Percentiles rank a stretch among this genome's conserved stretches.
phyloP scores from a whole-genome alignment of 2,888 invertebrate species.

The Leptopterna dolabrata region DNA sequence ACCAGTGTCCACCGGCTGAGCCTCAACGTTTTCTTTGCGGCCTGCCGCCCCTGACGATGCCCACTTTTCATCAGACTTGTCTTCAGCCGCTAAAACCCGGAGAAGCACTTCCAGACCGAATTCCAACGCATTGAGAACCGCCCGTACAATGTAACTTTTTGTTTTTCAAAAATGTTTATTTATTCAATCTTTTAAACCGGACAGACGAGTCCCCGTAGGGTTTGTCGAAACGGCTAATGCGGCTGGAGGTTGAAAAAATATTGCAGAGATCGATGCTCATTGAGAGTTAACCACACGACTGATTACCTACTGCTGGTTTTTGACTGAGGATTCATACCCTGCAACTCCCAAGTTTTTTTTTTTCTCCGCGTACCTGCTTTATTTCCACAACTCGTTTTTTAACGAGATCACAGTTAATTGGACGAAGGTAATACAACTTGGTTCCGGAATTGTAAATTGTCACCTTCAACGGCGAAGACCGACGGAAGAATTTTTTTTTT shows the following conservation, averaged over 20 bases:
- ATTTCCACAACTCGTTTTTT: not conserved
- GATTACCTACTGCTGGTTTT: not conserved
- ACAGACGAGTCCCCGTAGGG: not conserved
- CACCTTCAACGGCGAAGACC: too few relatives aligned
- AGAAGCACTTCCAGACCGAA: conserved; percentile 22
- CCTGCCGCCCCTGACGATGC: not conserved
- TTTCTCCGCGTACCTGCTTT: not conserved
- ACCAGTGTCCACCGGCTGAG: not conserved
- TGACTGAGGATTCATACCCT: not conserved
- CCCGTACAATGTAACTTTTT: not conserved
- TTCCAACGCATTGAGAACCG: conserved; percentile 5
- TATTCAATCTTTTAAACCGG: not conserved
- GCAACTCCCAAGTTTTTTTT: not conserved
- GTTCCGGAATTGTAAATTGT: too few relatives aligned
- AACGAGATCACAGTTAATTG: not conserved
- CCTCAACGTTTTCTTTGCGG: not conserved
- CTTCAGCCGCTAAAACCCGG: not conserved
- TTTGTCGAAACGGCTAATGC: not conserved
- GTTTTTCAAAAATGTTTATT: not conserved
- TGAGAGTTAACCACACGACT: not conserved
- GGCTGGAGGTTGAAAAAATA: not conserved
- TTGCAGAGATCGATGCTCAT: conserved; percentile 3
- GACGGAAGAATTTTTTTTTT: too few relatives aligned
- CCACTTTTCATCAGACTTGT: conserved; percentile 43
- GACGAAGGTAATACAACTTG: not conserved